A percentile compares a stretch with the other conserved stretches of the same genome.
phyloP scores from a whole-genome alignment of 2,113 vertebrate genomes.

The Chionomys nivalis region DNA sequence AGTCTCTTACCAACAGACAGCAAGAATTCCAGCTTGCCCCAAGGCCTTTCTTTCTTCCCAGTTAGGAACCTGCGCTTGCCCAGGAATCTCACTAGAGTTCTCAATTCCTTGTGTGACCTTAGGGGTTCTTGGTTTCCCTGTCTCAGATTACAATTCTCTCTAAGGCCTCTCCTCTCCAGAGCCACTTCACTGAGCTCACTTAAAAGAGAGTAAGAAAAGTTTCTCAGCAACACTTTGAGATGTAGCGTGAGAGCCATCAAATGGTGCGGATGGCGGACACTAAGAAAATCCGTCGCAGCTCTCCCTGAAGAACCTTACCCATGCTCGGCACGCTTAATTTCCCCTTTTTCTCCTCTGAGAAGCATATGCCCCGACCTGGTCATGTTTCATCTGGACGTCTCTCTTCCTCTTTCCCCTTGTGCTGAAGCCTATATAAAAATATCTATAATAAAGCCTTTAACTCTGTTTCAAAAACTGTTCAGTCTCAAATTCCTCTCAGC shows the following conservation, averaged over 20 bases:
- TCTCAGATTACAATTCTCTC: not conserved
- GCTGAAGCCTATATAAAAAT: not conserved
- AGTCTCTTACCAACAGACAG: not conserved
- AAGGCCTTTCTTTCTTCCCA: not conserved
- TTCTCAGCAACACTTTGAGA: not conserved
- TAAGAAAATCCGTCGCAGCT: not conserved
- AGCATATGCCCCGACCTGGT: not conserved
- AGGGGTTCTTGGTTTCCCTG: not conserved
- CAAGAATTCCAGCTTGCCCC: not conserved
- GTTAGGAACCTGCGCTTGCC: not conserved
- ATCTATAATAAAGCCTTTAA: not conserved
- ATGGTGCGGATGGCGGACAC: not conserved
- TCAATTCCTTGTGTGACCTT: not conserved
- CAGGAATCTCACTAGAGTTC: not conserved
- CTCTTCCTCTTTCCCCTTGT: not conserved
- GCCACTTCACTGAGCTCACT: not conserved
- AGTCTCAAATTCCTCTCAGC: not conserved
- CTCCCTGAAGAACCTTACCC: not conserved
- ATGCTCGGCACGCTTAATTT: not conserved
- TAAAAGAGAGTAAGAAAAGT: not conserved
- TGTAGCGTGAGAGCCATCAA: not conserved
- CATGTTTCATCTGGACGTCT: not conserved
- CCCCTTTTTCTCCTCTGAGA: not conserved
- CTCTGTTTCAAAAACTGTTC: not conserved
- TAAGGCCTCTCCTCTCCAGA: not conserved